Evolutionary conservation across 2,113 vertebrate genomes (phyloP).

Genomic region (Tylochromis polylepis): DNA sequence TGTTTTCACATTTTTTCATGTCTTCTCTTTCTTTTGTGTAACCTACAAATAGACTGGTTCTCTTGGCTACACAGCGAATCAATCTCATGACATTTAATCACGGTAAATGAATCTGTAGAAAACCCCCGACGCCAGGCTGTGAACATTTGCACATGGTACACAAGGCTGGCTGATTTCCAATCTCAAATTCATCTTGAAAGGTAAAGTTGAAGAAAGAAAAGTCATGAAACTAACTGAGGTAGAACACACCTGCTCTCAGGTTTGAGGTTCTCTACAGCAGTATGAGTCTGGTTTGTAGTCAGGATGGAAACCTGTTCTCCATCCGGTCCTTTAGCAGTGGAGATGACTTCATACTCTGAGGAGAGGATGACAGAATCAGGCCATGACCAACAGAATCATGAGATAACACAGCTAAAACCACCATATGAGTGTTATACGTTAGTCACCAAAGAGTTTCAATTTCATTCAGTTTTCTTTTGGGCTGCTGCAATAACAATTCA

Average conservation of each 20-base stretch:
- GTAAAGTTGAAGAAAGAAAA: not conserved
- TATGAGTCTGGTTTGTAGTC: slow-evolving; percentile 91
- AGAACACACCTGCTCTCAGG: slow-evolving; percentile 85
- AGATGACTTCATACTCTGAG: slow-evolving; percentile 90
- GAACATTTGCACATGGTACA: not conserved
- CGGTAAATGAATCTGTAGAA: not conserved
- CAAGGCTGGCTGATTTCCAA: not conserved
- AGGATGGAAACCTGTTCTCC: slow-evolving; percentile 85
- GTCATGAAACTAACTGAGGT: not conserved
- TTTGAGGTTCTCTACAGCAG: slow-evolving; percentile 90
- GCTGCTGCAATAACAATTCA: not conserved
- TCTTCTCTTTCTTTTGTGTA: not conserved
- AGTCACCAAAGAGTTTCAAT: not conserved
- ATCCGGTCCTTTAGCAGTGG: slow-evolving; percentile 82
- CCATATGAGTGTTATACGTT: not conserved
- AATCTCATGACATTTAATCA: not conserved
- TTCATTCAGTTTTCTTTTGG: not conserved
- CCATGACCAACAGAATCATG: not conserved
- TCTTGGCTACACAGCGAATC: not conserved
- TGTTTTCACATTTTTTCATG: not conserved
- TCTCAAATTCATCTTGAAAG: not conserved
- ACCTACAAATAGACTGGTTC: not conserved
- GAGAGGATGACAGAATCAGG: not conserved
- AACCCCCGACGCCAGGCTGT: not conserved
- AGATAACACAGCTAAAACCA: not conserved